A percentile compares a stretch with the other conserved stretches of the same genome.
Conservation (phyloP, 2,888 invertebrate genomes). For the Ophonus ardosiacus region DNA sequence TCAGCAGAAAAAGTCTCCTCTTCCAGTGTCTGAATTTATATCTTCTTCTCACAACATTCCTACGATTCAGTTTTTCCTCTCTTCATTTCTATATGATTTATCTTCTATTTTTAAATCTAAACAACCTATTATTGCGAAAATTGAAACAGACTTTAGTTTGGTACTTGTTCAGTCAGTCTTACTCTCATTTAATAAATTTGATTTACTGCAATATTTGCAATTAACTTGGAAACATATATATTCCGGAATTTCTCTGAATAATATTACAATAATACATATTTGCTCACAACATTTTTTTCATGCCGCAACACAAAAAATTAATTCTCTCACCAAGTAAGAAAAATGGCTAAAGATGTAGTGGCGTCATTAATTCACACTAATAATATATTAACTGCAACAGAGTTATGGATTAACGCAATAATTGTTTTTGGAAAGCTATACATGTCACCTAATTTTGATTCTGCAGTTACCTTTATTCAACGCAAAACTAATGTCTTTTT, state of each 20-base stretch:
- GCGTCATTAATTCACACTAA: slow-evolving; percentile 2
- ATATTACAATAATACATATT: slow-evolving; percentile 7
- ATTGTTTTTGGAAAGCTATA: background rate
- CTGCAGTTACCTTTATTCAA: background rate
- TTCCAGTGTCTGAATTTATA: slow-evolving; percentile 20
- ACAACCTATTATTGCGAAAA: slow-evolving; percentile 18
- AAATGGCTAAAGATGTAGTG: background rate
- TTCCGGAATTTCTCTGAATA: background rate
- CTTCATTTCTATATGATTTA: slow-evolving; percentile 19
- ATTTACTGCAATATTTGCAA: slow-evolving; percentile 30
- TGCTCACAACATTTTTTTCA: slow-evolving; percentile 14
- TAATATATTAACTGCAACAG: background rate
- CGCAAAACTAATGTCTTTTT: background rate
- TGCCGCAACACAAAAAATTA: background rate
- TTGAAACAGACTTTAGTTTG: slow-evolving; percentile 37
- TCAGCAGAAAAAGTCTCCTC: background rate
- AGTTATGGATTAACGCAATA: background rate
- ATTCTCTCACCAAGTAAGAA: background rate
- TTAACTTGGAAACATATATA: slow-evolving; percentile 1
- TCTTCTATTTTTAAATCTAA: background rate
- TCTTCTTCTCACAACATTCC: slow-evolving; percentile 22
- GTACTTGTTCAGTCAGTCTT: background rate
- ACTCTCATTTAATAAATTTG: slow-evolving; percentile 20
- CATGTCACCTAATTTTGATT: background rate
- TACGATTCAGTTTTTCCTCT: slow-evolving; percentile 1